phyloP scores from a whole-genome alignment of 2,113 vertebrate genomes.

The Hippocampus zosterae region DNA sequence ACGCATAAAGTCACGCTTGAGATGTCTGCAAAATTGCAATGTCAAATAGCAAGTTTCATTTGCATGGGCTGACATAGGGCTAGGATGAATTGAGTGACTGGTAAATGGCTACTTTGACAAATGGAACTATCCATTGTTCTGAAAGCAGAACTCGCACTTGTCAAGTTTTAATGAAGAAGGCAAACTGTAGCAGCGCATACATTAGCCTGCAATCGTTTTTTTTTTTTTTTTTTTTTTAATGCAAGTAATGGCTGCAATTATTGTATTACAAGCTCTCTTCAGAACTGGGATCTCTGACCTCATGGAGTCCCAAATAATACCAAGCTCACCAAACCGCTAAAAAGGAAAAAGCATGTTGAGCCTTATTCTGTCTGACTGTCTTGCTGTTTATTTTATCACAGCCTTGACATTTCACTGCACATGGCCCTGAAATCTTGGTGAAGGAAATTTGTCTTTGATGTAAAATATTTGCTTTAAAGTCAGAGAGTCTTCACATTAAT shows the following conservation, averaged over 20 bases:
- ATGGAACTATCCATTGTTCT: background rate
- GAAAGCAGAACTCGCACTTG: background rate
- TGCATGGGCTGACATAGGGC: background rate
- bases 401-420: constrained; percentile 2
- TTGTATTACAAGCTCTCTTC: background rate
- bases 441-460: background rate
- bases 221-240: background rate
- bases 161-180: background rate
- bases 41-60: constrained; percentile 1
- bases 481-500: background rate
- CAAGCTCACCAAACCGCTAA: background rate
- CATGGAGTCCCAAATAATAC: background rate
- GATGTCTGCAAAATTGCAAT: constrained; percentile 6
- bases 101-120: constrained; percentile 2
- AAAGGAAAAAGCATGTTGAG: constrained; percentile 24
- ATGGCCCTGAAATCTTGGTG: background rate
- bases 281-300: background rate
- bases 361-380: constrained; percentile 15
- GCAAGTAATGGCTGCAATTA: background rate
- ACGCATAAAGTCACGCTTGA: constrained; percentile 1
- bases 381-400: constrained; percentile 15
- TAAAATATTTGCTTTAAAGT: background rate
- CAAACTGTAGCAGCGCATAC: too few species aligned
- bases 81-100: background rate
- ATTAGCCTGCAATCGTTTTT: background rate